Conservation (phyloP, 2,113 vertebrate species). For the Leptocoma aspasia region DNA sequence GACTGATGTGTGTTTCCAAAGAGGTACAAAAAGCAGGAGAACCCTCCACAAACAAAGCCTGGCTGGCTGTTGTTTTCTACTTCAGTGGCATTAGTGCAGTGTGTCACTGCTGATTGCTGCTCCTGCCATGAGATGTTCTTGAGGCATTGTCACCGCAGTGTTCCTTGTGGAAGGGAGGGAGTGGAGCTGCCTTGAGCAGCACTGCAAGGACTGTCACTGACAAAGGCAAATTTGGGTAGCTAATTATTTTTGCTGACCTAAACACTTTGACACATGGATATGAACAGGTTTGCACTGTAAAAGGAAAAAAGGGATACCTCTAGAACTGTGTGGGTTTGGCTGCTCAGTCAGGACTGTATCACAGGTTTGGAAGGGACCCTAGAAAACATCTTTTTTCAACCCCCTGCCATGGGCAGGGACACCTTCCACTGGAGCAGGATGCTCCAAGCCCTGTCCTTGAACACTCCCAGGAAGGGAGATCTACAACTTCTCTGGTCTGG, state of each 20-base stretch:
- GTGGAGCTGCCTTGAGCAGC: not conserved
- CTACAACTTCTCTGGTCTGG: not conserved
- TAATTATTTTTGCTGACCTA: not conserved
- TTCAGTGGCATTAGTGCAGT: not conserved
- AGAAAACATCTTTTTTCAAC: too few species aligned
- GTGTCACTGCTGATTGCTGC: not conserved
- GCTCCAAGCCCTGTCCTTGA: not conserved
- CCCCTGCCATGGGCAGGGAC: not conserved
- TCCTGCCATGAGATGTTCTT: not conserved
- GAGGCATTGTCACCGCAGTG: not conserved
- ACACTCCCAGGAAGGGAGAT: not conserved
- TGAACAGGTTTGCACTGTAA: not conserved
- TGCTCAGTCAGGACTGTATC: not conserved
- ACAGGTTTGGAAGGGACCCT: not conserved
- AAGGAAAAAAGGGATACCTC: too few species aligned
- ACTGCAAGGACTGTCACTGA: not conserved
- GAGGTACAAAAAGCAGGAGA: not conserved
- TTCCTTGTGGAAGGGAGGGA: not conserved
- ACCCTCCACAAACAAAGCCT: not conserved
- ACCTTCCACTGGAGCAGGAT: not conserved
- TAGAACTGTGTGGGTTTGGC: not conserved
- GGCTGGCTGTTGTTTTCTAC: not conserved
- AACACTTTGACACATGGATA: fast-evolving
- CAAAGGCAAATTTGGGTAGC: not conserved
- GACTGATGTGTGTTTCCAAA: not conserved